phyloP scores from a whole-genome alignment of 2,113 vertebrate species.

The Engraulis encrasicolus region DNA sequence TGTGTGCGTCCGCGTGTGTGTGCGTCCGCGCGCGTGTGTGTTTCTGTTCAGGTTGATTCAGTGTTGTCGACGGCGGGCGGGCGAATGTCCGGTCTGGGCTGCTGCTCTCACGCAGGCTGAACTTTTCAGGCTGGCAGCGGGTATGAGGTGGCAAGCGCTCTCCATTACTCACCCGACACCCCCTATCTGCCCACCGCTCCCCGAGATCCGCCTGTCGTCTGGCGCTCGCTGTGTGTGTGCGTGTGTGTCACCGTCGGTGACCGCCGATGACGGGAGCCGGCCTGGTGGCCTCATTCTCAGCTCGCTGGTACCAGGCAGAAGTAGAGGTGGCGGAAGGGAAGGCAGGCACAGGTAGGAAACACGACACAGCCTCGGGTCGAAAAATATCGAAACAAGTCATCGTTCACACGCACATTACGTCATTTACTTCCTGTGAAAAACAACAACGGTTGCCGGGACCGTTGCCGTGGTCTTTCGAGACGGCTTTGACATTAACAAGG shows the following conservation, averaged over 20 bases:
- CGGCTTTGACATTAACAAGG: background rate
- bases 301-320: background rate
- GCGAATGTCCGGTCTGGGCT: conserved; percentile 69
- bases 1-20: too few relatives aligned
- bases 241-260: conserved; percentile 71
- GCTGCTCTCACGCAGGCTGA: conserved; percentile 64
- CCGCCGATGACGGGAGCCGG: conserved; percentile 69
- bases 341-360: conserved; percentile 29
- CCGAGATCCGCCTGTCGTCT: conserved; percentile 75
- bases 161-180: conserved; percentile 72
- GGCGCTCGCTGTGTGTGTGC: conserved; percentile 76
- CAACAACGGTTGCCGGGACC: background rate
- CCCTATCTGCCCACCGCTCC: conserved; percentile 58
- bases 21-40: too few relatives aligned
- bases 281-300: conserved; percentile 59
- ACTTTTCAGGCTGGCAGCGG: conserved; percentile 68
- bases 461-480: background rate
- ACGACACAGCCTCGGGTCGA: background rate
- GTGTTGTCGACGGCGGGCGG: conserved; percentile 49
- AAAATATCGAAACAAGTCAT: background rate
- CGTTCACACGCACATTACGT: background rate
- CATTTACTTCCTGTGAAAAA: background rate
- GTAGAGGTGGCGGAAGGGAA: background rate
- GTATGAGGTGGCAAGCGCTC: conserved; percentile 67
- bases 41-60: conserved; percentile 43